These are phyloP conservation scores for Nebria ingens DNA, from an alignment of 1,140 invertebrate genomes.

Conservation along the genomic window DNA sequence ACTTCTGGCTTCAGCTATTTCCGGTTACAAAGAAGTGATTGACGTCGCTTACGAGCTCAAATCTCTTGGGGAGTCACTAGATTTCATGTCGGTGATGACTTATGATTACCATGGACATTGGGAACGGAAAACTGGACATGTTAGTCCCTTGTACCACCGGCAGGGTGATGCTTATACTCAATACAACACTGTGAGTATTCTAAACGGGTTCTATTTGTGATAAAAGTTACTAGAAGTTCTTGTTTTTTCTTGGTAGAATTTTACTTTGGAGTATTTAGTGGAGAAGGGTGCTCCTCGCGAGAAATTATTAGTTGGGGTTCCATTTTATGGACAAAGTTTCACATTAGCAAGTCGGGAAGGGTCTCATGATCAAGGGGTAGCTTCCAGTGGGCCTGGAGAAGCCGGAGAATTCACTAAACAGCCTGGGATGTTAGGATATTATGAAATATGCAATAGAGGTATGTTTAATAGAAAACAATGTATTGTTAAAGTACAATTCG, in stretches of 20 bases:
- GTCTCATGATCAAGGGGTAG: slow-evolving; percentile 35
- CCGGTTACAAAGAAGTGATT: slow-evolving; percentile 83
- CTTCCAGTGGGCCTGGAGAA: slow-evolving; percentile 57
- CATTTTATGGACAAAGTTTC: slow-evolving; percentile 83
- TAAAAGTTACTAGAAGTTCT: too few relatives aligned
- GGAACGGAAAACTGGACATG: slow-evolving; percentile 70
- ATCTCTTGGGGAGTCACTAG: slow-evolving; percentile 52
- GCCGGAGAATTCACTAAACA: slow-evolving; percentile 77
- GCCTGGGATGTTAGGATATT: slow-evolving; percentile 80
- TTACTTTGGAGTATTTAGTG: slow-evolving; percentile 62
- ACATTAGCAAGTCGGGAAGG: slow-evolving; percentile 46
- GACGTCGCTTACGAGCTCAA: slow-evolving; percentile 70
- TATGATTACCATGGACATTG: slow-evolving; percentile 84
- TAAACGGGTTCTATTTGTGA: not conserved
- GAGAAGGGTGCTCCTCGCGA: slow-evolving; percentile 60
- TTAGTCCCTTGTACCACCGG: slow-evolving; percentile 62
- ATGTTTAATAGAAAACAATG: slow-evolving; percentile 21
- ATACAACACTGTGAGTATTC: slow-evolving; percentile 61
- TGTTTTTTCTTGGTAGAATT: slow-evolving; percentile 53
- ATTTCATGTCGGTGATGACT: slow-evolving; percentile 80
- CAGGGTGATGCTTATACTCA: slow-evolving; percentile 53
- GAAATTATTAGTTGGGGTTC: slow-evolving; percentile 77
- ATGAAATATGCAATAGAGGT: slow-evolving; percentile 77
- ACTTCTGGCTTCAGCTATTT: slow-evolving; percentile 70
- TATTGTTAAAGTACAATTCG: not conserved